Base-by-base conservation (phyloP, 2,113 vertebrate genomes). In the Alligator mississippiensis region DNA sequence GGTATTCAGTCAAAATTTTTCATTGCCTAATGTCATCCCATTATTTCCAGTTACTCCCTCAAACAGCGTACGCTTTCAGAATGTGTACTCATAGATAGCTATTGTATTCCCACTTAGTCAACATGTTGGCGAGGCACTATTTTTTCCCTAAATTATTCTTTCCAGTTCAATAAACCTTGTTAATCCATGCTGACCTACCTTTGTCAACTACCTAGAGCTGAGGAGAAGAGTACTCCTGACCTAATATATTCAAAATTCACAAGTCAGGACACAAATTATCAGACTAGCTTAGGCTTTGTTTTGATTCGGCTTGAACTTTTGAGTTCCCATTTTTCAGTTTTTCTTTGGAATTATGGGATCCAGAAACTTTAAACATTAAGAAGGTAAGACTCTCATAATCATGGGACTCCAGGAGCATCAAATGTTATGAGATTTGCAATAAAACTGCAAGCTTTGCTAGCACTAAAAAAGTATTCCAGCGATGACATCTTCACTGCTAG, bases 291-390 rank as follows among this genome's bases (percentile, higher is more conserved):
- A 47, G 47, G 47, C 47, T 47, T 47, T 47, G 47, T 47, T 47
- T 47, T 47, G 47, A 47, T 47, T 47, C 9, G 7, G 47, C 9
- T 47, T 47, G 47, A 47, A 47, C 55, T 55, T 80, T 64, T 2
- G 25, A 81, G 4, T 19, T 38, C 34, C 22, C 72, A 76, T 81
- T 68, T 74, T 0, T 1, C 11, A 74, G 6, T 82, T 85, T 77
- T 6, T 80, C 62, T 88, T 89, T 91, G 77, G 74, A 92, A 80
- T 57, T 34, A 4, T 38, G 82, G 47, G 85, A 91, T 18, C 27
- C 61, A 94, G 87, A 91, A 88, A 13, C 21, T 59, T 5, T 70
- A 38, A 84, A 94, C 86, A 87, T 38, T 54, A 90, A 63, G 91
- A 74, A 34, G 47, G 47, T 6, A 0, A 79, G 12, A 34, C 27